Base-by-base conservation (phyloP, 35 echinoderm and acorn worm genomes). In the Antedon bifida region DNA sequence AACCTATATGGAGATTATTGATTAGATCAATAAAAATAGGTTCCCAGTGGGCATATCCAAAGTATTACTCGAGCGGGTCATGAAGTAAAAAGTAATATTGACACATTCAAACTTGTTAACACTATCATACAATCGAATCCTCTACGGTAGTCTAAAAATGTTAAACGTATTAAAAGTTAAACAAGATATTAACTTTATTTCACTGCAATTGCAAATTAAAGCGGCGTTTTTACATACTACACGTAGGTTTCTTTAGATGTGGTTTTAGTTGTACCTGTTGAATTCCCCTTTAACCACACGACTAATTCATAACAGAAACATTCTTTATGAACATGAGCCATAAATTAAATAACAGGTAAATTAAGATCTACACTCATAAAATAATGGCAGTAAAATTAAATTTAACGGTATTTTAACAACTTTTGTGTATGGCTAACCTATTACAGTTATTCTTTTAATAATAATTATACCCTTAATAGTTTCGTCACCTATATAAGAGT, bases 251-350 rank as follows among this genome's bases (percentile, higher is more conserved):
- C 51, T 64, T 16, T 26, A 64, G n/a, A 64, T 64, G 23, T 64
- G 51, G 51, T 64, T 7, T 26, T 26, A 7, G 51, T 64, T 64
- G 9, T 64, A 64, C 51, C 51, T 64, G 51, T 64, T 64, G 51
- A 64, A 64, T 64, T 64, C 23, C 51, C 51, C 51, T 64, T 26
- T 64, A 64, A 64, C 9, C 51, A 64, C 51, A 64, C 23, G 51
- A 64, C 51, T 64, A 64, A 64, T 64, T 64, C 51, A 64, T 64
- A 64, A 64, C 51, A 64, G 51, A 64, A 64, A 64, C 51, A 64
- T 64, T 8, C 2, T 1, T 64, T 64, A 64, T 64, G 51, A 64
- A 64, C 51, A 64, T 64, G 51, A 64, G 51, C 51, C 51, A 64
- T 64, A 64, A 64, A 64, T 64, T 64, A 16, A 21, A 23, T 64